phyloP scores from a whole-genome alignment of 2,113 vertebrate genomes.

The Bagarius yarrelli region DNA sequence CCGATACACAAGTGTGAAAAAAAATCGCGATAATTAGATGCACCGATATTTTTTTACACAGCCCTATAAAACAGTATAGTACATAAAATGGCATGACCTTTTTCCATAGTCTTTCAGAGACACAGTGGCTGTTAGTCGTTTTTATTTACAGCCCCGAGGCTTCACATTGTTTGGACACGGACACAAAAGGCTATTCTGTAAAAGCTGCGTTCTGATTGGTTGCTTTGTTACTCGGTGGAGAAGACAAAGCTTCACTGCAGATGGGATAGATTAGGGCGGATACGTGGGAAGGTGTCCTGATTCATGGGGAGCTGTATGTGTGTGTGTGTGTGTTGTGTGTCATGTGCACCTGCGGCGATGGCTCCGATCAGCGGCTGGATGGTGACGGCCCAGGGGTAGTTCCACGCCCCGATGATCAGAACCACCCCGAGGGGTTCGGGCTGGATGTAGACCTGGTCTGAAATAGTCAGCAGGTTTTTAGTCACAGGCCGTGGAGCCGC shows the following conservation, averaged over 20 bases:
- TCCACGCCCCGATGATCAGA: constrained; percentile 90
- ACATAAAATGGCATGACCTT: too few species aligned
- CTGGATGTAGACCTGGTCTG: constrained; percentile 77
- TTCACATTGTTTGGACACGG: background rate
- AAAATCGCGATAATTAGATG: too few species aligned
- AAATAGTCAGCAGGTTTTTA: constrained; percentile 75
- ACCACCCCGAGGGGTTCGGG: constrained; percentile 85
- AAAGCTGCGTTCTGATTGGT: background rate
- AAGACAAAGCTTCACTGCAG: background rate
- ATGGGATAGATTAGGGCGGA: background rate
- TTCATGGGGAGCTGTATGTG: background rate
- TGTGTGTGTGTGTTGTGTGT: background rate
- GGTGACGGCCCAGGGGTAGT: constrained; percentile 83
- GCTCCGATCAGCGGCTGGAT: constrained; percentile 86
- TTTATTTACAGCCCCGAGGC: background rate
- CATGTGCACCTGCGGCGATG: constrained; percentile 82
- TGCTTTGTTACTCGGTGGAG: background rate
- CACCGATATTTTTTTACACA: too few species aligned
- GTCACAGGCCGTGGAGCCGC: constrained; percentile 70
- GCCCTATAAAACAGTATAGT: too few species aligned
- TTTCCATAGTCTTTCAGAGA: background rate
- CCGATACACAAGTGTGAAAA: too few species aligned
- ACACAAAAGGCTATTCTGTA: constrained; percentile 8
- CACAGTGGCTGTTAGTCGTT: background rate
- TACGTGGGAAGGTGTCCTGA: background rate